Conservation (phyloP, 1,140 invertebrate species). For the Cydia splendana region DNA sequence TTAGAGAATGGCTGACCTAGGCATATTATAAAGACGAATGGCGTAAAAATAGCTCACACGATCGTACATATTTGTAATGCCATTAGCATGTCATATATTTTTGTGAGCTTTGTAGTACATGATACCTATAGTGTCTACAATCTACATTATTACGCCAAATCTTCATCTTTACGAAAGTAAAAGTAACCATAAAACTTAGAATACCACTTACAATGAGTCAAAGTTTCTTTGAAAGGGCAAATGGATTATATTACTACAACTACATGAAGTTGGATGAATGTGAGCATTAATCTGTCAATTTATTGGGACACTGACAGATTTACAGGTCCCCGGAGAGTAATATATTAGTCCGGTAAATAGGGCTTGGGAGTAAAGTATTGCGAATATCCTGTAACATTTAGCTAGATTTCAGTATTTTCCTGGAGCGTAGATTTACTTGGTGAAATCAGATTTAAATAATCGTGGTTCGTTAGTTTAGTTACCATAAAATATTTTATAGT, state of each 20-base stretch:
- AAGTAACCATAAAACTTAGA: too few species aligned
- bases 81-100: too few species aligned
- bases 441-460: neutral
- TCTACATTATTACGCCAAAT: too few species aligned
- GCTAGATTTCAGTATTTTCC: neutral
- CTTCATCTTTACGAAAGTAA: too few species aligned
- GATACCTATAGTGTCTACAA: too few species aligned
- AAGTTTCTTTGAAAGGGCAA: neutral
- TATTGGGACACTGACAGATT: conserved; percentile 1
- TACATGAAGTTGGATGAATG: neutral
- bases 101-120: too few species aligned
- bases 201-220: too few species aligned
- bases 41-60: too few species aligned
- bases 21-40: too few species aligned
- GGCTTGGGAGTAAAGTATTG: neutral
- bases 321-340: neutral
- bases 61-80: too few species aligned
- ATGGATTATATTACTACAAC: neutral
- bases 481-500: too few species aligned
- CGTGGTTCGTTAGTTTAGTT: neutral
- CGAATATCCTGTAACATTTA: neutral
- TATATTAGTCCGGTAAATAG: neutral
- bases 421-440: neutral
- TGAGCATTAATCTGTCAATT: neutral
- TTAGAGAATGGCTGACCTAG: too few species aligned